Base-by-base conservation (phyloP, 2,113 vertebrate genomes). In the Nothoprocta pentlandii region DNA sequence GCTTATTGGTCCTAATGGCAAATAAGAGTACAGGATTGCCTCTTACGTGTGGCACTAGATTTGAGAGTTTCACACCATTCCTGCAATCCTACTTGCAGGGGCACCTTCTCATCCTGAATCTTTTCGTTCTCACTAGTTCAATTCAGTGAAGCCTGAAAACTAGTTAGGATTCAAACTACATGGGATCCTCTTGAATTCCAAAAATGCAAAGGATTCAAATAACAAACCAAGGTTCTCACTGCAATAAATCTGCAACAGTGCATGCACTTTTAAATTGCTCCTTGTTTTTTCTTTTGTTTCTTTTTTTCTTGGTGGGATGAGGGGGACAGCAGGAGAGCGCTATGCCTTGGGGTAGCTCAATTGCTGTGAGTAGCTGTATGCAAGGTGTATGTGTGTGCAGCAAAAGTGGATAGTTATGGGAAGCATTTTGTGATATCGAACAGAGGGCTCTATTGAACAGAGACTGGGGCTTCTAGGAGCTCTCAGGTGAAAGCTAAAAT, bases 11-110 rank as follows among this genome's bases (percentile, higher is more conserved):
- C 66, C 42, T 56, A 64, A 62, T 4, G 4, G 42, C 62, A 86
- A 63, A 28, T 68, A 86, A 75, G 0, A 0, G 12, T 46, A 34
- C 0, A 0, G 62, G 16, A 87, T 85, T 74, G 69, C 59, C 22
- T 16, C 69, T n/a, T 28, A 32, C 10, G 19, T 78, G 39, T 44
- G 70, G 68, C 47, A 36, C 42, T 76, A 68, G 12, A 41, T 23
- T 73, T 62, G 36, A 63, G 93, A 84, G 36, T 84, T 82, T 79
- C 4, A 6, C 30, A 83, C 61, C 5, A 16, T 76, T 78, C 53
- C 39, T 93, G 0, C 58, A 39, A 47, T 79, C 6, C 2, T 61
- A 51, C 51, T 67, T 77, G 5, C 16, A 9, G 8, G 34, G 58
- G 10, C 10, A 58, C 23, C 86, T 76, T 75, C 26, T 58, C 61